Base-by-base conservation (phyloP, 2,888 invertebrate species). In the Eulithis testata region DNA sequence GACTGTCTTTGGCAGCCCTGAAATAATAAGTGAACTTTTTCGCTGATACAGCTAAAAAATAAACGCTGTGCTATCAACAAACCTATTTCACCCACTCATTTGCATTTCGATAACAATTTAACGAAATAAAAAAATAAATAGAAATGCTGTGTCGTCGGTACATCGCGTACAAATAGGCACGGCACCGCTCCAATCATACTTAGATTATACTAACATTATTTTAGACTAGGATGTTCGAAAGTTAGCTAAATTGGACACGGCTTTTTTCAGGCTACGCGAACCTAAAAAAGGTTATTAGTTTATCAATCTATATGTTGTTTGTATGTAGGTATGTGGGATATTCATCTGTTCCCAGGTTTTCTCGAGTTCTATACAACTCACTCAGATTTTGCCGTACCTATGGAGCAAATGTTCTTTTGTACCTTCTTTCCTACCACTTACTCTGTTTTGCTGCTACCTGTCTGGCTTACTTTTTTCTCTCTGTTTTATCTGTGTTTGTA, bases 181-280 rank as follows among this genome's bases (percentile, higher is more conserved):
- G 59, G 62, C 66, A 78, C 78, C 72, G 61, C 75, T 79, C 78
- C 83, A 85, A 86, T 87, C 82, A 87, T 86, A 87, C 82, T 87
- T 84, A 85, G 84, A 87, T 86, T 86, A 87, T 81, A 80, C 82
- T 86, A 86, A 86, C 84, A 83, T 81, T 76, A 80, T 85, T 83
- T 80, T 78, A 69, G 72, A 68, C 75, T 45, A 7, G 37, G 69
- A 73, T 58, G 51, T 60, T 54, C 31, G 43, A 73, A 73, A 61
- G 21, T 47, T 4, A 49, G 9, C 21, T 21, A 36, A 53, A 11
- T 27, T 74, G 77, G 82, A 83, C 63, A 49, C 53, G 82, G 76
- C 63, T 75, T 57, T 63, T 59, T 12, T 31, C 14, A 5, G n/a
- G 6, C 31, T 31, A 31, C 31, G 6, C 31, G 31, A 5, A 31